Conservation (phyloP, 1,140 invertebrate genomes). For the Drosophila tani region DNA sequence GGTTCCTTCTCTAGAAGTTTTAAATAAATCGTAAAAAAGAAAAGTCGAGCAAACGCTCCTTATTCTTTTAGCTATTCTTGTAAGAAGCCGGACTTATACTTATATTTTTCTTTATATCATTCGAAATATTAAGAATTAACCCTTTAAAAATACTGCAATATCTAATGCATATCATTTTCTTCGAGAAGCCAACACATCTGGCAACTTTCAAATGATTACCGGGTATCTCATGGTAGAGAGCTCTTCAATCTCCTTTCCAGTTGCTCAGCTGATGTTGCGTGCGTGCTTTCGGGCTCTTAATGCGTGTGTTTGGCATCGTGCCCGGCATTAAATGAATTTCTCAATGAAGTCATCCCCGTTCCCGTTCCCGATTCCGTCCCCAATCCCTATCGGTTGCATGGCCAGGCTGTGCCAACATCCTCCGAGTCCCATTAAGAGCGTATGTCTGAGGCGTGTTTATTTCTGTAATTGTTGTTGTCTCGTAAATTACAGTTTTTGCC, state of each 20-base stretch:
- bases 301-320: slow-evolving; percentile 51
- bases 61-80: too few species aligned
- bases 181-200: not conserved
- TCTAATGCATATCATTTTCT: not conserved
- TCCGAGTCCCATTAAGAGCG: slow-evolving; percentile 42
- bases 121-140: too few species aligned
- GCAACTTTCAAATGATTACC: not conserved
- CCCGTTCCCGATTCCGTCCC: not conserved
- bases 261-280: slow-evolving; percentile 7
- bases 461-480: slow-evolving; percentile 60
- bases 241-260: not conserved
- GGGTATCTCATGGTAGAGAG: slow-evolving; percentile 5
- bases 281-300: slow-evolving; percentile 43
- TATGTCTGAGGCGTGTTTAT: slow-evolving; percentile 48
- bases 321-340: slow-evolving; percentile 61
- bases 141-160: not conserved
- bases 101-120: too few species aligned
- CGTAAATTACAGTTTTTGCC: slow-evolving; percentile 59
- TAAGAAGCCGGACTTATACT: too few species aligned
- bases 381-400: not conserved
- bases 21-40: too few species aligned
- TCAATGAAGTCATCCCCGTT: slow-evolving; percentile 55
- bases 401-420: slow-evolving; percentile 33
- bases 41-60: too few species aligned
- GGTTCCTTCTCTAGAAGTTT: too few species aligned